Base-by-base conservation (phyloP, 2,888 invertebrate species). In the Diplolepis rosae region DNA sequence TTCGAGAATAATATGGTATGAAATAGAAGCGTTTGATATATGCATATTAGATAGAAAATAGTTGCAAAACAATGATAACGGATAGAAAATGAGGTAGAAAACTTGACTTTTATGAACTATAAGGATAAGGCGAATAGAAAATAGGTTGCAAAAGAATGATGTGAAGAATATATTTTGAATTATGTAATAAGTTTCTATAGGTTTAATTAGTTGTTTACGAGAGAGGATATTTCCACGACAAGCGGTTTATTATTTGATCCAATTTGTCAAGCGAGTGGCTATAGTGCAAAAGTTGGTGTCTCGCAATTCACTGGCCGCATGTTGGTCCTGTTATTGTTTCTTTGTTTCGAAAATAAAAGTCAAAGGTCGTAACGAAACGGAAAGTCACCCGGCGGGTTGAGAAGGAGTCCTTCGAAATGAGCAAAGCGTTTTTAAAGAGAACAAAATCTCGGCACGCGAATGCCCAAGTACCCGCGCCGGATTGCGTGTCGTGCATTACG, bases 381-480 rank as follows among this genome's bases (percentile, higher is more conserved):
- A 77, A 75, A 71, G 74, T 74, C 76, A 79, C 75, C 75, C 73
- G 72, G 67, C 74, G 70, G 70, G 70, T 70, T 74, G 71, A 69
- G 65, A 73, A 65, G 68, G 42, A 72, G 69, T 69, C 45, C 39
- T 61, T 32, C 39, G 56, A 52, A 35, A 32, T 69, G 51, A 27
- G 45, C 18, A 65, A 61, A 39, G 70, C 52, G 50, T 54, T 69
- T 65, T 71, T 61, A 74, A 72, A 72, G 67, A 27, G 48, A 76
- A 71, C 70, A 73, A 71, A n/a, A 70, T 69, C 70, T 66, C 65
- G 71, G 76, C 75, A 74, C 75, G 77, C 75, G 75, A 76, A 69
- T 73, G 54, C 66, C 69, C 51, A 71, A 71, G 68, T 72, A 70
- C 66, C 68, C 65, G 68, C 74, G 66, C 35, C 67, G 69, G 69